A percentile compares a stretch with the other conserved stretches of the same genome.
phyloP scores from a whole-genome alignment of 2,888 invertebrate species.

The Ennomos fuscantarius region DNA sequence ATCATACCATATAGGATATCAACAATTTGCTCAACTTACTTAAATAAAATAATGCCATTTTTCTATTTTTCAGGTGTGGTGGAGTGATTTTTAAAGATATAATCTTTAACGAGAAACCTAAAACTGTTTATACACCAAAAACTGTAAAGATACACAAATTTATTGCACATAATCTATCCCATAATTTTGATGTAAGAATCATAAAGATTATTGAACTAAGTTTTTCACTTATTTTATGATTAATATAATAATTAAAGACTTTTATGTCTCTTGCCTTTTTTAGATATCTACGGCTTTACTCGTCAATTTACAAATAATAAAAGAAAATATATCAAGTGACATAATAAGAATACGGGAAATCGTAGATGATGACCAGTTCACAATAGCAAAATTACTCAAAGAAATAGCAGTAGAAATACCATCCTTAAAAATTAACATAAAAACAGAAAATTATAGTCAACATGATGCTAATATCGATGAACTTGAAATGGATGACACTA shows the following conservation, averaged over 20 bases:
- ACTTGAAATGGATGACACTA: neutral
- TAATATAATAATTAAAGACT: too few species aligned
- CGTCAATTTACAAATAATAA: slow-evolving; percentile 5
- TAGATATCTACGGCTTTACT: slow-evolving; percentile 12
- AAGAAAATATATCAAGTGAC: neutral
- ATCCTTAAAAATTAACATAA: neutral
- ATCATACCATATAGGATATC: too few species aligned
- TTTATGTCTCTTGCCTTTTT: neutral
- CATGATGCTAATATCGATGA: too few species aligned
- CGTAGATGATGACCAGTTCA: neutral
- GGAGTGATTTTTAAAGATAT: slow-evolving; percentile 13
- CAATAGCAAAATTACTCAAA: neutral
- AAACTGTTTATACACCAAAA: neutral
- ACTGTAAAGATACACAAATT: neutral
- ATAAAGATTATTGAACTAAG: too few species aligned
- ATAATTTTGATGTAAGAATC: slow-evolving; percentile 2
- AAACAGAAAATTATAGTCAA: neutral
- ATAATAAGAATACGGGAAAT: slow-evolving; percentile 1
- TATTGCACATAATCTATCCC: neutral
- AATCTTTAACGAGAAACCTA: slow-evolving; percentile 6
- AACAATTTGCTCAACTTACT: too few species aligned
- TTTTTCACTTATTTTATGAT: too few species aligned
- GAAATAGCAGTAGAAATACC: neutral
- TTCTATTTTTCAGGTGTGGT: slow-evolving; percentile 16
- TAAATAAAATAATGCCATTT: too few species aligned